Evolutionary conservation across 2,113 vertebrate genomes (phyloP), one percentile per base, ranked within the genome.

Genomic region (Arizona elegans): DNA sequence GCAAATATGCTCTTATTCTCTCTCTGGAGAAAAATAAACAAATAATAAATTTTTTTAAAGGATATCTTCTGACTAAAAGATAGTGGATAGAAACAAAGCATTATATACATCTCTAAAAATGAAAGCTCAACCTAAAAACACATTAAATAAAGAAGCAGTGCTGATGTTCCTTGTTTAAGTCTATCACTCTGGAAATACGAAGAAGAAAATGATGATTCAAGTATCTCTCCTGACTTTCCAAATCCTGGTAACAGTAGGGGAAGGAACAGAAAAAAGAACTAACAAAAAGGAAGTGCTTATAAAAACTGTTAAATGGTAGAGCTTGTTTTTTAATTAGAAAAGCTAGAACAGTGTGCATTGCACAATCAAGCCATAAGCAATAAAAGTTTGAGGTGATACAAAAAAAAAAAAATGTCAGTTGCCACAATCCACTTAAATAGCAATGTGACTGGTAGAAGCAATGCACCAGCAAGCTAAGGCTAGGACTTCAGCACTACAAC

Each of bases 41-140:
- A 19, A 5, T 81, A 56, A 33, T 56, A 24, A 87, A 6, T 43
- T 52, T 21, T 88, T 88, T n/a, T 24, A 6, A 13, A 1, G 15
- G 12, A 24, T 55, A 2, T 24, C 5, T 0, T 19, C 26, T 52
- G 70, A 38, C n/a, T 86, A 70, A 19, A 33, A 86, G 47, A 50
- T 0, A 65, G 17, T 23, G 0, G 23, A 50, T 1, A n/a, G 9
- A 1, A 26, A 89, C 38, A 1, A 33, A 8, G 65, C 92, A 93
- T 89, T 87, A 92, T 65, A 75, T 55, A 93, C n/a, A 90, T 11
- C 54, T 92, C 70, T 89, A 81, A 54, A 92, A 85, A 54, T 38
- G 55, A 81, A 88, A 86, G 55, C 47, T 33, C 47, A 59, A 50
- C 54, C 38, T 10, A 23, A 56, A 92, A 85, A 47, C 65, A 59